These are phyloP conservation scores for Drosophila aldrichi DNA, from an alignment of 2,888 invertebrate genomes.

Conservation along the genomic window DNA sequence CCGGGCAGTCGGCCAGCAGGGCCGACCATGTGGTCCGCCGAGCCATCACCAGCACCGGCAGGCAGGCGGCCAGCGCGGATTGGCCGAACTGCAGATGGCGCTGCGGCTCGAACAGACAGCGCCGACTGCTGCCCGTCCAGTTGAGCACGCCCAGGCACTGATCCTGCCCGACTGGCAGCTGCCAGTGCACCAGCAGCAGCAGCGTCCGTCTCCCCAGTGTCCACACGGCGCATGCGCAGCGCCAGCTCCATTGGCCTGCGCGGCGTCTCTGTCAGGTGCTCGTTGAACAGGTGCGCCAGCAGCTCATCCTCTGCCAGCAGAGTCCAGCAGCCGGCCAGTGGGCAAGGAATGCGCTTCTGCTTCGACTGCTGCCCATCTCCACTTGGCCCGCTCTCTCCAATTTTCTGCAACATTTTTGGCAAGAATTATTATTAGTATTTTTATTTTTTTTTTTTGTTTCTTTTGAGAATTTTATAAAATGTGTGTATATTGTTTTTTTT, in stretches of 20 bases:
- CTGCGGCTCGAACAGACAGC: constrained; percentile 8
- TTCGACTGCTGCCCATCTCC: not conserved
- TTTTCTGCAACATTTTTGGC: not conserved
- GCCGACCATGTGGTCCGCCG: constrained; percentile 23
- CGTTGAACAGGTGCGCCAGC: constrained; percentile 27
- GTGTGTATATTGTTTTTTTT: too few species aligned
- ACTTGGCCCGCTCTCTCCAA: not conserved
- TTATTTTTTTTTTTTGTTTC: not conserved
- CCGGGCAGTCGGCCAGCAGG: not conserved
- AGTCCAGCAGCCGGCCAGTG: constrained; percentile 14
- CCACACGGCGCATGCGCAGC: constrained; percentile 26
- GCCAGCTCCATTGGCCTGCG: constrained; percentile 1
- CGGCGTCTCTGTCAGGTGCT: constrained; percentile 13
- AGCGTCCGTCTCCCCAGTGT: constrained; percentile 21
- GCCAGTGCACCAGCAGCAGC: constrained; percentile 17
- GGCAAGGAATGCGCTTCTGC: not conserved
- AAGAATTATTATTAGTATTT: not conserved
- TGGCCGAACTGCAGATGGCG: constrained; percentile 8
- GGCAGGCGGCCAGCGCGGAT: not conserved
- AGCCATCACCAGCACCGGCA: constrained; percentile 27
- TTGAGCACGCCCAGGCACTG: constrained; percentile 39
- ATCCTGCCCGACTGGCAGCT: constrained; percentile 14
- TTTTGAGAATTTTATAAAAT: too few species aligned
- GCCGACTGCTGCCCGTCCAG: constrained; percentile 13
- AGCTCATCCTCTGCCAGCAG: constrained; percentile 18